Evolutionary conservation across 2,113 vertebrate genomes (phyloP).

Genomic region (Lepidothrix coronata): DNA sequence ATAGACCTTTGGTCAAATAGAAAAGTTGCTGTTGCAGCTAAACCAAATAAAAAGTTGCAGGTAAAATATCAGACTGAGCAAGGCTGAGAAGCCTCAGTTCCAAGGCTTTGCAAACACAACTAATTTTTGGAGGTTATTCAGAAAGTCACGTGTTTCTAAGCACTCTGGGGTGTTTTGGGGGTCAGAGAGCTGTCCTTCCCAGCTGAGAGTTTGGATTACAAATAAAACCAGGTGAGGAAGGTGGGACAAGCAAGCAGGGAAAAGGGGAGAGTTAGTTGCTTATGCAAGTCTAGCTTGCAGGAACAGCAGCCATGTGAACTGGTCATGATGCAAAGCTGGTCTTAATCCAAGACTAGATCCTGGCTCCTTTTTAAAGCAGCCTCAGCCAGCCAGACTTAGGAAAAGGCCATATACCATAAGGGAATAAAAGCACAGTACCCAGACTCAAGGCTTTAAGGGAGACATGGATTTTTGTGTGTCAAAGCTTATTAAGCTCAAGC

Average conservation of each 20-base stretch:
- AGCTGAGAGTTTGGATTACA: background rate
- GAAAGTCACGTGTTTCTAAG: background rate
- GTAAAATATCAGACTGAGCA: background rate
- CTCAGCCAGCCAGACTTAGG: background rate
- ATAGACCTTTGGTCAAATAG: background rate
- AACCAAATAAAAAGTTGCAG: background rate
- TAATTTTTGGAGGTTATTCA: background rate
- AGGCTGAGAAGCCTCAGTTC: background rate
- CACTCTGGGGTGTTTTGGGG: too few relatives aligned
- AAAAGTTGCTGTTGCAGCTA: background rate
- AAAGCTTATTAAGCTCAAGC: background rate
- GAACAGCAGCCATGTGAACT: background rate
- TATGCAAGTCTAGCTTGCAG: background rate
- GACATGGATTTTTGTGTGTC: background rate
- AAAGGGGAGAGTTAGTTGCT: background rate
- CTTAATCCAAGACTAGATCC: background rate
- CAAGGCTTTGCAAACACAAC: background rate
- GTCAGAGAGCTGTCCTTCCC: background rate
- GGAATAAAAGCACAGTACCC: background rate
- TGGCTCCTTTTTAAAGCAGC: background rate
- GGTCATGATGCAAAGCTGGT: background rate
- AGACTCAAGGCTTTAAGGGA: background rate
- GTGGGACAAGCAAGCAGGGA: background rate
- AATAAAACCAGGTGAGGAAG: background rate
- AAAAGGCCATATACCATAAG: accelerated